Base-by-base conservation (phyloP, 1,140 invertebrate genomes). In the Homarus americanus region DNA sequence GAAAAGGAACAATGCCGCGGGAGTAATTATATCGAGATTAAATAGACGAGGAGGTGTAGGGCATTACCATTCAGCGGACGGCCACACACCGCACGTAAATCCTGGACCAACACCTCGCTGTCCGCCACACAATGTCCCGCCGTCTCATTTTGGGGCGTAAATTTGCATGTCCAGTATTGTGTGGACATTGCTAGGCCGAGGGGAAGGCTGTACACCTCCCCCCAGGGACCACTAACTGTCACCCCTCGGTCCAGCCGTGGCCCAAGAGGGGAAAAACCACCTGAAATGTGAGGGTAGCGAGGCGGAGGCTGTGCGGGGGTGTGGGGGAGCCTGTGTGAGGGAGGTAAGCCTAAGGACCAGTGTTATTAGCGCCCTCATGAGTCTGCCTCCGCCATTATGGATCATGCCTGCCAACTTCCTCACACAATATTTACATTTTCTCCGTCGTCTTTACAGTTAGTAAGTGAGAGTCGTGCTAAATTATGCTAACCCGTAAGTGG, bases 161-260 rank as follows among this genome's bases (percentile, higher is more conserved):
- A 88, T 88, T 88, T 88, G 86, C 86, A 88, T 88, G 86, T 88
- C 63, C 40, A 28, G 76, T 34, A 44, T 79, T 63, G 86, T 82
- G 86, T 69, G 76, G 86, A 88, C 86, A 82, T 58, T 41, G 86
- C 34, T 38, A 38, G 66, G 86, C 76, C 86, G 53, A 72, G 78
- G 86, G 78, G 53, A 53, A 58, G 38, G 38, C 36, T 28, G 76
- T 73, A 17, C 63, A 17, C 32, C n/a, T 36, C 41, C 20, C 86
- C 86, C 86, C 58, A 36, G 86, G 86, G 86, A 72, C 86, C 76
- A 69, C 76, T 88, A 88, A 88, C 86, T 88, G 86, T 88, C 86
- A 69, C 76, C 86, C 86, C 86, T 88, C 78, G 86, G 53, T 80
- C 86, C 86, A 44, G 66, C 69, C 53, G 24, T 63, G 85, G 85